Evolutionary conservation across 2,888 invertebrate genomes (phyloP), one percentile per base, ranked within the genome.

Genomic region (Xanthorhoe designata): DNA sequence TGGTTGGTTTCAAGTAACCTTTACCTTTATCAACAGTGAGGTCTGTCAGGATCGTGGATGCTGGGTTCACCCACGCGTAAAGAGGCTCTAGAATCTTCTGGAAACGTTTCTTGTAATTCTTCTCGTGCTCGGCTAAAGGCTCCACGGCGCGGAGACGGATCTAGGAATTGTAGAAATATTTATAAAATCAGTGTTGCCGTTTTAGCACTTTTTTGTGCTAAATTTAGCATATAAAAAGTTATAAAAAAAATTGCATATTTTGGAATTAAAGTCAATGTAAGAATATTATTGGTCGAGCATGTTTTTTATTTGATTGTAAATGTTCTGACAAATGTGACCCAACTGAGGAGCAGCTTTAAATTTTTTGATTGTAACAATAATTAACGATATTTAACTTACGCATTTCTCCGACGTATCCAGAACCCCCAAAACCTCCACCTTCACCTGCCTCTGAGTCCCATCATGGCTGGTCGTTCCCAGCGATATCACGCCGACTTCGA

Each of bases 361-460:
- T 3, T 24, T 3, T 4, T 24, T 13, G 42, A 6, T 42, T 1
- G 1, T 6, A 32, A 32, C 5, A 32, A 7, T 32, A 32, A 1
- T 1, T 7, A 56, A 29, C 42, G n/a, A n/a, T n/a, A n/a, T 38
- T 7, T 15, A 17, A 80, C 86, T 86, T 61, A 94, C 95, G 68
- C 95, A 88, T 86, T 96, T 96, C 19, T 96, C 96, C 4, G 94
- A 92, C 5, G 96, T 95, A 87, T 98, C 97, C 69, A 97, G 89
- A 1, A 97, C 96, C 0, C 98, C 98, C 53, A 98, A 90, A 6
- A 98, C 97, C 87, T 98, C 98, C 0, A 98, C 97, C 85, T 97
- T 97, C 0, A 97, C 97, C 88, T 97, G 96, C n/a, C 96, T 91
- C 80, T 95, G 95, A 13, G 95, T 94, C 7, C 96, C 96, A 81